phyloP scores from a whole-genome alignment of 2,888 invertebrate species.

The Lasioglossum figueresi region DNA sequence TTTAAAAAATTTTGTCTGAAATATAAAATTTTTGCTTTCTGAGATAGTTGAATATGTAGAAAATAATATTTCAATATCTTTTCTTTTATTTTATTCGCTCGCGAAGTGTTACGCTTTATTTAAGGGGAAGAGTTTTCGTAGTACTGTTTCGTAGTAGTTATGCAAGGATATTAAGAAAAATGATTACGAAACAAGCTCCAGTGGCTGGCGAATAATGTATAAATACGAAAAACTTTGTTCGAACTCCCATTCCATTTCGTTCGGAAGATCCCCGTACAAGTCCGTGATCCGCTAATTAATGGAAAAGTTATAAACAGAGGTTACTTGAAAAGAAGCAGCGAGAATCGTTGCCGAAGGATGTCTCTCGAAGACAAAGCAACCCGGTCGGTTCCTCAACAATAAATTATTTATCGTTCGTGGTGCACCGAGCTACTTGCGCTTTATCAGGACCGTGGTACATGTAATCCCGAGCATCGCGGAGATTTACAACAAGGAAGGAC shows the following conservation, averaged over 20 bases:
- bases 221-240: background rate
- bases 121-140: no score
- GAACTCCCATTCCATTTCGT: background rate
- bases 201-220: background rate
- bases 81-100: no score
- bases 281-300: background rate
- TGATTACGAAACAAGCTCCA: background rate
- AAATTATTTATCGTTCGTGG: background rate
- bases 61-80: no score
- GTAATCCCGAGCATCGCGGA: constrained; percentile 19
- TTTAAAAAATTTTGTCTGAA: no score
- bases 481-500: background rate
- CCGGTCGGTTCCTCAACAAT: background rate
- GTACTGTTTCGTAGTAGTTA: no score
- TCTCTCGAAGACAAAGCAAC: background rate
- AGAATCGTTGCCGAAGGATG: background rate
- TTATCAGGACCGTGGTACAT: background rate
- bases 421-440: background rate
- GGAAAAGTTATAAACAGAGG: background rate
- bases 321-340: background rate
- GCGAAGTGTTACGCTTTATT: no score
- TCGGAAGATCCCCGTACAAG: background rate
- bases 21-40: no score
- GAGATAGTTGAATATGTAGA: no score
- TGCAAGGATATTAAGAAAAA: background rate